These are phyloP conservation scores for Gallinago nigripennis DNA, from an alignment of 2,797 vertebrate species.

Conservation along the genomic window DNA sequence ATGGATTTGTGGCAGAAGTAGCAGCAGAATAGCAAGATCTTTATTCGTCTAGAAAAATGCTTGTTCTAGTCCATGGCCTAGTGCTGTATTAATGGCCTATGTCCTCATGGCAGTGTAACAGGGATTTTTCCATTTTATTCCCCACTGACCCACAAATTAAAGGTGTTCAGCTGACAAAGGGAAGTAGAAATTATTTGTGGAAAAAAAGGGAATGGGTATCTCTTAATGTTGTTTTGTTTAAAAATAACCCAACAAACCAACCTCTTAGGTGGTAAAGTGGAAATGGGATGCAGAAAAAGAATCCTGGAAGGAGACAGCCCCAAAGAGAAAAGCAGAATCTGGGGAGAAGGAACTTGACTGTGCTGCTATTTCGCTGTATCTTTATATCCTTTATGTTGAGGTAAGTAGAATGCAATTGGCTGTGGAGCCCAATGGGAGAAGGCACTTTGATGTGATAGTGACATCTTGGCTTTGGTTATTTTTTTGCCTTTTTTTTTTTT, in stretches of 20 bases:
- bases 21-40: background rate
- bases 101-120: background rate
- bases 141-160: background rate
- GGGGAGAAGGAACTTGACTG: background rate
- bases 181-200: background rate
- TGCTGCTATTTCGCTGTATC: background rate
- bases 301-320: background rate
- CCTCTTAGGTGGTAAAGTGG: background rate
- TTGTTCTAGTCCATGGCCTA: background rate
- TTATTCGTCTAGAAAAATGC: background rate
- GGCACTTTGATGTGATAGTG: background rate
- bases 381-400: background rate
- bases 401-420: background rate
- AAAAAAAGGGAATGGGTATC: background rate
- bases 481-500: too few relatives aligned
- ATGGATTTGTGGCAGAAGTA: background rate
- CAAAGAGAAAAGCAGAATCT: background rate
- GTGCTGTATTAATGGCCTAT: background rate
- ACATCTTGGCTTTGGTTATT: background rate
- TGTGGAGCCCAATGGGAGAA: background rate
- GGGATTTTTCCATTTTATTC: background rate
- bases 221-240: background rate
- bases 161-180: background rate
- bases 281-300: background rate
- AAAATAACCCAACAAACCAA: background rate